phyloP scores from a whole-genome alignment of 2,888 invertebrate species.

The Loripinus fragilis region DNA sequence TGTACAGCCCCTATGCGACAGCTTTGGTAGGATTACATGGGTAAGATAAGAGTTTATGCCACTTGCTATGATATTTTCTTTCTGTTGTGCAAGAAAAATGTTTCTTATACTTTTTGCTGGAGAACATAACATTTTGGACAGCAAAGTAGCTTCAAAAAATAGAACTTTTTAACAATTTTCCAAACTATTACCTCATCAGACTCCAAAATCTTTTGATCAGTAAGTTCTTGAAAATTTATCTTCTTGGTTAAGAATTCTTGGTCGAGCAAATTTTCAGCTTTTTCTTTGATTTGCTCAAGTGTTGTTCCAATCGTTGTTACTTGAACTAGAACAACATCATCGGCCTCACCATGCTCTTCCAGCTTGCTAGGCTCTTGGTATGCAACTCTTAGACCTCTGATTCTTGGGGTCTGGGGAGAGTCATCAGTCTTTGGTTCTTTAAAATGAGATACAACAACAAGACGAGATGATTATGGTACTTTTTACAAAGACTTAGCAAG shows the following conservation, averaged over 20 bases:
- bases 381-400: background rate
- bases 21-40: too few relatives aligned
- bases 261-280: background rate
- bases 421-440: background rate
- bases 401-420: background rate
- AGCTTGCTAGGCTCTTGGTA: background rate
- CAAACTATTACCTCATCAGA: slow-evolving; percentile 5
- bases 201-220: background rate
- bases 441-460: too few relatives aligned
- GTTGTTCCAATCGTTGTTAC: background rate
- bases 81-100: too few relatives aligned
- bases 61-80: too few relatives aligned
- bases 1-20: too few relatives aligned
- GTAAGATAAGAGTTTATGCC: too few relatives aligned
- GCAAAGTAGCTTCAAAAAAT: too few relatives aligned
- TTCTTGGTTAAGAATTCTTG: background rate
- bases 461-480: too few relatives aligned
- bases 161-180: background rate
- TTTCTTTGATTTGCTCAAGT: background rate
- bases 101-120: too few relatives aligned
- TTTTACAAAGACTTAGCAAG: too few relatives aligned
- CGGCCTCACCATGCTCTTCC: background rate
- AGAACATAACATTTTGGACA: too few relatives aligned
- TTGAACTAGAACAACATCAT: background rate
- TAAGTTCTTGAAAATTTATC: background rate